Evolutionary conservation across 2,113 vertebrate genomes (phyloP).

Genomic region (Pedionomus torquatus): DNA sequence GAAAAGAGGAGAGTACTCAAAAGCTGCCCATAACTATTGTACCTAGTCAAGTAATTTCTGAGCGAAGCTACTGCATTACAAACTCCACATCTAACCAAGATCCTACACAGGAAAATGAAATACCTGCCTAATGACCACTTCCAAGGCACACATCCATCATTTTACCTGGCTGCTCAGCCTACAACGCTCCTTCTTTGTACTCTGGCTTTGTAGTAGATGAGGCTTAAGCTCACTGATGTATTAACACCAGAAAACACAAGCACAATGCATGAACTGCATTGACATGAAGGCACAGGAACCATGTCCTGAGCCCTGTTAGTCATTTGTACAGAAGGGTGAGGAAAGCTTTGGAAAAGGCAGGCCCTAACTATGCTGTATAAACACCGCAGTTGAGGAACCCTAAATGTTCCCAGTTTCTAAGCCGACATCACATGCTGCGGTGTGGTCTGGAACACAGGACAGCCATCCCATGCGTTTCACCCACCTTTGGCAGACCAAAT

Average conservation of each 20-base stretch:
- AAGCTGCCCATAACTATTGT: not conserved
- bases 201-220: not conserved
- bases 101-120: not conserved
- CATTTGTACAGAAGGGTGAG: not conserved
- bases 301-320: not conserved
- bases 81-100: not conserved
- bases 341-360: not conserved
- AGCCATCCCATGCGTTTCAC: not conserved
- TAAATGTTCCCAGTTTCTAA: not conserved
- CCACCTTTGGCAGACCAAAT: not conserved
- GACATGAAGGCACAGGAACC: not conserved
- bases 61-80: not conserved
- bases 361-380: not conserved
- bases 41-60: not conserved
- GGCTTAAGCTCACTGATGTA: not conserved
- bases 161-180: not conserved
- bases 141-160: not conserved
- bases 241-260: not conserved
- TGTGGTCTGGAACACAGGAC: not conserved
- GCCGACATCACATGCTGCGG: not conserved
- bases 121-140: not conserved
- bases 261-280: not conserved
- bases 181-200: not conserved
- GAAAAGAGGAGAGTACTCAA: not conserved
- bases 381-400: not conserved